Evolutionary conservation across 2,113 vertebrate genomes (phyloP).

Genomic region (Tragelaphus scriptus): DNA sequence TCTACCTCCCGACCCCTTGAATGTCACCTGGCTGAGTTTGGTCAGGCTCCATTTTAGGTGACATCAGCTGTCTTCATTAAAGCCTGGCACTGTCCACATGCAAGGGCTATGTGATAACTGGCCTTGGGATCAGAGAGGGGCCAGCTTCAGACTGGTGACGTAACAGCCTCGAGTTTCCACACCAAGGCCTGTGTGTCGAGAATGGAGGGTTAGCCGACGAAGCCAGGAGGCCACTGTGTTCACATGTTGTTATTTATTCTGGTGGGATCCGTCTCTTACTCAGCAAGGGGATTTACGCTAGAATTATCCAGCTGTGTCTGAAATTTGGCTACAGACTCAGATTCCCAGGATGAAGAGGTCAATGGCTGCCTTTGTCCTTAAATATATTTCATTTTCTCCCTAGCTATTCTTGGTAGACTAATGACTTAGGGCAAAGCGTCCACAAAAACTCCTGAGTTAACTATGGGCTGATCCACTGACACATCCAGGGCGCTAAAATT

Average conservation of each 20-base stretch:
- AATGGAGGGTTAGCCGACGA: neutral
- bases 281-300: neutral
- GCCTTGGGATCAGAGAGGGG: neutral
- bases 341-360: conserved; percentile 37
- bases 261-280: neutral
- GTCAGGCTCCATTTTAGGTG: neutral
- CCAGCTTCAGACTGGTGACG: neutral
- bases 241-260: conserved; percentile 1
- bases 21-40: neutral
- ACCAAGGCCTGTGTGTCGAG: neutral
- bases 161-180: neutral
- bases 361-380: conserved; percentile 47
- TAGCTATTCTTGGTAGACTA: neutral
- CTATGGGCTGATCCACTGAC: neutral
- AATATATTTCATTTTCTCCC: conserved; percentile 41
- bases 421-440: neutral
- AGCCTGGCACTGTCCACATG: accelerated
- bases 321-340: conserved; percentile 23
- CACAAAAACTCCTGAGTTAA: neutral
- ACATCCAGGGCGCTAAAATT: neutral
- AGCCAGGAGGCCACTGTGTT: neutral
- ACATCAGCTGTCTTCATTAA: neutral
- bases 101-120: neutral
- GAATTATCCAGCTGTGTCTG: neutral
- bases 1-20: neutral